These are phyloP conservation scores for Vanacampus margaritifer DNA, from an alignment of 2,113 vertebrate species.

Conservation along the genomic window DNA sequence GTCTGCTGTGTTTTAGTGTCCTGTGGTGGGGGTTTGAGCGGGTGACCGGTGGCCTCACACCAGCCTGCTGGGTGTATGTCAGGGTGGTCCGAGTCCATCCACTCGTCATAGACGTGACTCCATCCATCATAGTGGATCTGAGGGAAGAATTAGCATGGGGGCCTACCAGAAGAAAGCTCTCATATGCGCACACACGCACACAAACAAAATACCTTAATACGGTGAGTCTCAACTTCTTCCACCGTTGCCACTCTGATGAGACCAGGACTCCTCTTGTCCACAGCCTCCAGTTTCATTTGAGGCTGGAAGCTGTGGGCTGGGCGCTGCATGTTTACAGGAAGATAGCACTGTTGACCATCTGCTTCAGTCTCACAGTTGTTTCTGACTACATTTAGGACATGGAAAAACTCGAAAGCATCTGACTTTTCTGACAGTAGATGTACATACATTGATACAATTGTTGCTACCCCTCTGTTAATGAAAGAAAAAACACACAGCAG, in stretches of 20 bases:
- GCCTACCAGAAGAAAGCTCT: not conserved
- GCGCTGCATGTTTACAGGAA: slow-evolving; percentile 66
- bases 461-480: too few relatives aligned
- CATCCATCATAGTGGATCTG: slow-evolving; percentile 97
- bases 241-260: slow-evolving; percentile 90
- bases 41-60: slow-evolving; percentile 90
- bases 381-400: not conserved
- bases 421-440: too few relatives aligned
- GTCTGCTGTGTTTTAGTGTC: slow-evolving; percentile 62
- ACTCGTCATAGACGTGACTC: slow-evolving; percentile 93
- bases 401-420: too few relatives aligned
- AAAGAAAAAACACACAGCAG: too few relatives aligned
- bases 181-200: not conserved
- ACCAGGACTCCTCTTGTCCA: slow-evolving; percentile 89
- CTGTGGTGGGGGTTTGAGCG: slow-evolving; percentile 84
- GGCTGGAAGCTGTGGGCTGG: slow-evolving; percentile 85
- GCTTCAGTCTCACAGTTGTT: not conserved
- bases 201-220: slow-evolving; percentile 82
- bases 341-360: not conserved
- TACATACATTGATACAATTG: too few relatives aligned
- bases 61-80: slow-evolving; percentile 94
- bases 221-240: slow-evolving; percentile 89
- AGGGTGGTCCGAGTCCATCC: slow-evolving; percentile 92
- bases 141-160: slow-evolving; percentile 4
- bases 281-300: slow-evolving; percentile 94